Evolutionary conservation across 1,140 invertebrate species (phyloP), one percentile per base, ranked within the genome.

Genomic region (Onthophagus taurus): DNA sequence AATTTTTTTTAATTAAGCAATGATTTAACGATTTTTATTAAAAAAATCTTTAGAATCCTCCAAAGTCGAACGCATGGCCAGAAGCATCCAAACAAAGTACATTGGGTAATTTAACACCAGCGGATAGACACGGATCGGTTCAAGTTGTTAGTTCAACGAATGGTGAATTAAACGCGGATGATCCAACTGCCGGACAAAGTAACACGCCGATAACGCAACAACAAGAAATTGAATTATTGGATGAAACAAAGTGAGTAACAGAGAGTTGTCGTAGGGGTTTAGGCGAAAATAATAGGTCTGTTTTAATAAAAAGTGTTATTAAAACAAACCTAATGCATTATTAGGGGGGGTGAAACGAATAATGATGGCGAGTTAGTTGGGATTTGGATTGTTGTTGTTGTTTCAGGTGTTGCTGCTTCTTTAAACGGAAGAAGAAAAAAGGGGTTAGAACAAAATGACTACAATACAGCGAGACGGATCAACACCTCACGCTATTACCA

Each of bases 121-220:
- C 89, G 61, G 89, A 92, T 74, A 81, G 89, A 68, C 89, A 92
- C 70, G 90, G 90, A 49, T 71, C 59, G 36, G 70, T 75, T 6
- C 75, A 96, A 88, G 92, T 97, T 74, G 90, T 97, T 52, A 94
- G 89, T 66, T 96, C 92, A 50, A 95, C 91, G 43, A 96, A 96
- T 71, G 92, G 92, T 53, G 93, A 96, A 73, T 69, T 96, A 57
- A 89, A 86, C 38, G 83, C 86, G 53, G 93, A 96, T 68, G 92
- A 97, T 72, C 91, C 90, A 17, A 91, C 87, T 33, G 91, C 89
- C 55, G 92, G 90, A 39, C 91, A 95, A 70, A 95, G 90, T 60
- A 95, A 95, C 68, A 94, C 91, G 52, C 92, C 91, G 46, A 95
- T 96, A 62, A 92, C 90, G 47, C 84, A 85, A 62, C 82, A 82